Base-by-base conservation (phyloP, 2,888 invertebrate species). In the Andrena bicolor region DNA sequence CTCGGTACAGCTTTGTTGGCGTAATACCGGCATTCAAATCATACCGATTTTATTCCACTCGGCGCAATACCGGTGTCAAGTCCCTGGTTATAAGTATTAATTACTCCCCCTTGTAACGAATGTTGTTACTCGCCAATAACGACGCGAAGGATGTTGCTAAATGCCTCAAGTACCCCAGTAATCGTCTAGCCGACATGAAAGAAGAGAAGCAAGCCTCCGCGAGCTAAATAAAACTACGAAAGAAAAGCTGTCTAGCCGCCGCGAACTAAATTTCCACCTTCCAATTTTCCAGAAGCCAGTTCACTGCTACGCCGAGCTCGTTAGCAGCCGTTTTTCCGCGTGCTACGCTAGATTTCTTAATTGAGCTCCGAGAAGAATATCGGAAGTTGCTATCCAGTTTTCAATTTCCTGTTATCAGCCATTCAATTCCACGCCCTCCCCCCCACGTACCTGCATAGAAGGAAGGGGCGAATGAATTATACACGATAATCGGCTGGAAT, bases 401-500 rank as follows among this genome's bases (percentile, higher is more conserved):
- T 84, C 80, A 82, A 86, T 86, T 82, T 86, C 73, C 82, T 72
- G 72, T 79, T 81, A 79, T 76, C 72, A 84, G 49, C 16, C 10
- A n/a, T 23, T 28, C 48, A 20, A 10, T 16, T 5, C 20, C 41
- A 13, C 2, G 3, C 41, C 1, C 23, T 30, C 28, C 6, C 23
- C 23, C 61, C 8, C 13, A 0, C 51, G 20, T 16, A 0, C 1
- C 5, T 41, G n/a, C 35, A 35, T 20, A 3, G 8, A 48, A n/a
- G 41, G 13, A 51, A 41, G 23, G 30, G 30, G 23, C 28, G 74
- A 58, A 49, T 72, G 56, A 86, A 63, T 80, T 80, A 58, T 68
- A 61, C 58, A 65, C 75, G 73, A 86, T 87, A 84, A 86, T 86
- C 77, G 68, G 53, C 58, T 23, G 51, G 77, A 80, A 87, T 87